Base-by-base conservation (phyloP, 2,888 invertebrate species). In the Sinotaia quadrata region DNA sequence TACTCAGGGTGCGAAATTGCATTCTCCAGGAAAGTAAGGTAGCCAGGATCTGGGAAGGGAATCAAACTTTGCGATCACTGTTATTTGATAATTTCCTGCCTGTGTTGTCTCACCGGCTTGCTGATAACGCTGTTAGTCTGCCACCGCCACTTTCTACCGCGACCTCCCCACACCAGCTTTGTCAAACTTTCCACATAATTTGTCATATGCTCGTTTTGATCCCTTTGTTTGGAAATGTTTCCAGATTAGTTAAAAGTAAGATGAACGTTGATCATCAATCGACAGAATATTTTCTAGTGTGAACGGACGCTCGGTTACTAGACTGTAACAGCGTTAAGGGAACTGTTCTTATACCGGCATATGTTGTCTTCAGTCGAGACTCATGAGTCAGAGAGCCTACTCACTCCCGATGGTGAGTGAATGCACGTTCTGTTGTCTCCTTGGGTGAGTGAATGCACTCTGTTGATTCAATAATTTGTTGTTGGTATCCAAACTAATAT, bases 201-300 rank as follows among this genome's bases (percentile, higher is more conserved):
- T 54, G 54, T 54, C 54, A 54, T 54, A 18, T 29, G 54, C 21
- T 24, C 54, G 8, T 27, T 18, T 34, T 56, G 33, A n/a, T 33
- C 56, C 33, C 33, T 31, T 31, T 56, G n/a, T 63, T 63, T 54
- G 37, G 52, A 29, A 7, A 18, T 18, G 36, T 24, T 24, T 36
- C 36, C 52, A 18, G 52, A 54, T 63, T 52, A 54, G 63, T 63
- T 63, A 63, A 63, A 63, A 63, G 63, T 63, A 54, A 63, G 63
- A 63, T 63, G 63, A 63, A 52, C 37, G 63, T 24, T 63, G 63
- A 63, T 63, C 37, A 41, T 34, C 63, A 49, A 54, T 54, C 36
- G 37, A 63, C 52, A 52, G 63, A 36, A 63, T 63, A 54, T 54
- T 63, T 63, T 15, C 49, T 15, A 12, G 21, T 21, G 34, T n/a